A percentile compares a stretch with the other conserved stretches of the same genome.
phyloP scores from a whole-genome alignment of 2,888 invertebrate genomes.

The Syrphus vitripennis region DNA sequence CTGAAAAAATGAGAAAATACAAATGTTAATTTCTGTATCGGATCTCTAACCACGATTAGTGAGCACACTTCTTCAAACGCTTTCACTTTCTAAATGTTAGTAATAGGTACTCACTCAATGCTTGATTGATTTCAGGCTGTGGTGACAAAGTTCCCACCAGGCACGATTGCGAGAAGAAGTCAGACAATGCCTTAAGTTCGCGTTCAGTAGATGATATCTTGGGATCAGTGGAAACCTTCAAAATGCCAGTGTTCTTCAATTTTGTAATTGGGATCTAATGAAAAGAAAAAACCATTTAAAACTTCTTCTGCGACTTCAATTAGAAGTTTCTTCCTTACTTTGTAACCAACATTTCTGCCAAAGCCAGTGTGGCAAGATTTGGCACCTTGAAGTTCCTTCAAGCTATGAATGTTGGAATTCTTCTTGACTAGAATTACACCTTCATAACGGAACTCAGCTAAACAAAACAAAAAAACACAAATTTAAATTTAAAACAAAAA shows the following conservation, averaged over 20 bases:
- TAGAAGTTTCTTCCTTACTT: constrained; percentile 80
- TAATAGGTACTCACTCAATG: constrained; percentile 84
- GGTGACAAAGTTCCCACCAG: constrained; percentile 93
- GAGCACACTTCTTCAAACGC: too few relatives aligned
- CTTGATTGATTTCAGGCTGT: constrained; percentile 86
- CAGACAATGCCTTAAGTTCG: constrained; percentile 90
- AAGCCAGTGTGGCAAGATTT: constrained; percentile 94
- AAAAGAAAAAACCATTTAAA: constrained; percentile 79
- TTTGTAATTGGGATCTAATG: constrained; percentile 87
- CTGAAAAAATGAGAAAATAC: constrained; percentile 80
- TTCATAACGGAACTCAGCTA: constrained; percentile 90
- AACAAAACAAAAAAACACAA: constrained; percentile 36
- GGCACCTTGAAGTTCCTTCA: constrained; percentile 87
- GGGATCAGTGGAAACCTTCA: constrained; percentile 79
- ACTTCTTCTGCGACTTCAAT: neutral
- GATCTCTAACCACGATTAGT: too few relatives aligned
- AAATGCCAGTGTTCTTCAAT: constrained; percentile 85
- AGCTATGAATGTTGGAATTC: constrained; percentile 85
- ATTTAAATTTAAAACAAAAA: constrained; percentile 57
- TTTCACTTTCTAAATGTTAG: neutral
- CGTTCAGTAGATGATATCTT: constrained; percentile 84
- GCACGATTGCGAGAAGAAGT: constrained; percentile 91
- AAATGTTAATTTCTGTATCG: too few relatives aligned
- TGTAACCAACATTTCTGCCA: constrained; percentile 94
- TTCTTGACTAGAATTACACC: constrained; percentile 91